Conservation (phyloP, 2,113 vertebrate genomes). For the Sinocyclocheilus anophthalmus region DNA sequence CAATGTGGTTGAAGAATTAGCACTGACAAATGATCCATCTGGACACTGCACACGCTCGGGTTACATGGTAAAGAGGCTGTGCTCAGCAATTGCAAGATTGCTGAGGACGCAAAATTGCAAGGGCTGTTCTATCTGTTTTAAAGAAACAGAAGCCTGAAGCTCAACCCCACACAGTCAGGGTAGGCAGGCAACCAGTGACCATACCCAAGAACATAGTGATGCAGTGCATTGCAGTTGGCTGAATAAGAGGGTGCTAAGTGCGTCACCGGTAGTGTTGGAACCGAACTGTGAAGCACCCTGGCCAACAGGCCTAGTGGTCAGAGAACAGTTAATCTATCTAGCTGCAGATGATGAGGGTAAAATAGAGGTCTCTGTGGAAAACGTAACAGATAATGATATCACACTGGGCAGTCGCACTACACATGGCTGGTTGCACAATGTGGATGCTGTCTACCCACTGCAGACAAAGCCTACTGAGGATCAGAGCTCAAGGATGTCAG, state of each 20-base stretch:
- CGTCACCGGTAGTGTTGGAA: conserved; percentile 13
- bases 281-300: conserved; percentile 20
- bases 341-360: background rate
- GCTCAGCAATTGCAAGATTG: conserved; percentile 7
- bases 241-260: conserved; percentile 1
- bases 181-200: too few species aligned
- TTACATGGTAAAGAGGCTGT: conserved; percentile 23
- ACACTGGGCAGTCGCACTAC: background rate
- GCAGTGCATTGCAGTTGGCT: background rate
- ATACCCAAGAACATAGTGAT: background rate
- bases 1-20: background rate
- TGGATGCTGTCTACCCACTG: too few species aligned
- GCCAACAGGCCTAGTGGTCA: conserved; percentile 6
- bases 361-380: conserved; percentile 18
- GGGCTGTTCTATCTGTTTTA: conserved; percentile 33
- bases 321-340: conserved; percentile 27
- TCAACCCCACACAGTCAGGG: background rate
- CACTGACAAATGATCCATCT: background rate
- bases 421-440: conserved; percentile 24
- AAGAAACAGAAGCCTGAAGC: conserved; percentile 14
- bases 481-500: background rate
- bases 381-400: conserved; percentile 14
- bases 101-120: conserved; percentile 10
- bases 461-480: background rate
- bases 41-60: background rate